phyloP scores from a whole-genome alignment of 2,888 invertebrate genomes.

The Acanthopleura granulata region DNA sequence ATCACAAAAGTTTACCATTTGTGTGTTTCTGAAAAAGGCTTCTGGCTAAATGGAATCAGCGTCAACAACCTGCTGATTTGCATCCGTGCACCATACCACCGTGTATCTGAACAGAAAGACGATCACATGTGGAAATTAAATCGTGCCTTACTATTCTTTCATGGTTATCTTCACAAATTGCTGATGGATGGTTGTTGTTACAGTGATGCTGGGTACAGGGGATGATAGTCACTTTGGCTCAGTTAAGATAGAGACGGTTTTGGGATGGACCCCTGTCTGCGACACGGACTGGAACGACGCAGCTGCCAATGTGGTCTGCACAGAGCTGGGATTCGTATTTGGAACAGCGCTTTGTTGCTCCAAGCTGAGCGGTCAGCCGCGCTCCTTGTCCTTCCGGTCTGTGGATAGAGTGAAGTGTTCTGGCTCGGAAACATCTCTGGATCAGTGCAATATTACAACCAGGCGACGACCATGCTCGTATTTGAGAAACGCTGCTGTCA shows the following conservation, averaged over 20 bases:
- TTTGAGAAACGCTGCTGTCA: background rate
- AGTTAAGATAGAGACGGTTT: background rate
- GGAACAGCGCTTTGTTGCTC: slow-evolving; percentile 2
- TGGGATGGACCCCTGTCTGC: background rate
- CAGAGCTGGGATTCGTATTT: background rate
- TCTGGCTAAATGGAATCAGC: too few species aligned
- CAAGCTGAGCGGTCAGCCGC: background rate
- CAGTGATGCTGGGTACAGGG: background rate
- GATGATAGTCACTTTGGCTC: background rate
- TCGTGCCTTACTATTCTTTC: too few species aligned
- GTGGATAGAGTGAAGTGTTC: background rate
- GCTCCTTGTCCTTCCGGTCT: background rate
- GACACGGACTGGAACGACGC: background rate
- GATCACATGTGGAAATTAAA: too few species aligned
- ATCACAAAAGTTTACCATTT: too few species aligned
- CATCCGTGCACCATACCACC: too few species aligned
- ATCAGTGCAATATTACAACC: background rate
- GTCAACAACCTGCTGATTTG: too few species aligned
- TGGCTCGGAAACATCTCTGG: background rate
- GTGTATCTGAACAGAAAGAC: too few species aligned
- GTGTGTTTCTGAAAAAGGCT: too few species aligned
- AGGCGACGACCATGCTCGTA: background rate
- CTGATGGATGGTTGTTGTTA: background rate
- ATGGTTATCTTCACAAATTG: background rate
- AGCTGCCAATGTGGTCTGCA: background rate